These are phyloP conservation scores for Andrena fulva DNA, from an alignment of 2,888 invertebrate species.

Conservation along the genomic window DNA sequence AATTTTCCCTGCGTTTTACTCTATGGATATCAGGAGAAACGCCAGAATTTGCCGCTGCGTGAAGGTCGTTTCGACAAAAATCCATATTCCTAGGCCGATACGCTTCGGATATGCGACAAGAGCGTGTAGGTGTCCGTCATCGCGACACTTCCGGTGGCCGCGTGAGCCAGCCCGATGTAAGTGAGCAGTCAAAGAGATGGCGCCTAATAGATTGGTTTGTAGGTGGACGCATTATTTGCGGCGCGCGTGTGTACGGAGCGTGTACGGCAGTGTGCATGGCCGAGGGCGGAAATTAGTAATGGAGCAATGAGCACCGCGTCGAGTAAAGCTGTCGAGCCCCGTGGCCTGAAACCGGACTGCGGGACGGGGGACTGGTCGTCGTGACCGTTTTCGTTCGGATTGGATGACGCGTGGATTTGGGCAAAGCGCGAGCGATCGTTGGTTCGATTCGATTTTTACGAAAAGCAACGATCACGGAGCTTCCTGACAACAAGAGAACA, in stretches of 20 bases:
- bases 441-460: background rate
- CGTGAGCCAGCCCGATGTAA: constrained; percentile 77
- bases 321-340: constrained; percentile 74
- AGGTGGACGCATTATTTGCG: constrained; percentile 84
- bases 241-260: constrained; percentile 52
- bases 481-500: background rate
- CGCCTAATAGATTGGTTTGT: constrained; percentile 85
- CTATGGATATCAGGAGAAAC: background rate
- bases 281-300: constrained; percentile 84
- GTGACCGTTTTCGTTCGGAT: constrained; percentile 67
- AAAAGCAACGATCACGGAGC: background rate
- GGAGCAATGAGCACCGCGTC: constrained; percentile 81
- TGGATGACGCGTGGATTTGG: constrained; percentile 59
- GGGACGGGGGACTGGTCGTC: constrained; percentile 19
- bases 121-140: constrained; percentile 80
- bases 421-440: constrained; percentile 2
- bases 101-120: constrained; percentile 51
- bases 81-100: constrained; percentile 44
- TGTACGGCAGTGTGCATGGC: constrained; percentile 59
- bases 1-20: background rate
- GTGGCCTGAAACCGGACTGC: constrained; percentile 42
- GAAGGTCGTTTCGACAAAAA: background rate
- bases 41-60: background rate
- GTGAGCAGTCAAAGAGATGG: constrained; percentile 85
- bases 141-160: constrained; percentile 79